phyloP scores from a whole-genome alignment of 1,140 invertebrate species.

The Trigoniulus corallinus region DNA sequence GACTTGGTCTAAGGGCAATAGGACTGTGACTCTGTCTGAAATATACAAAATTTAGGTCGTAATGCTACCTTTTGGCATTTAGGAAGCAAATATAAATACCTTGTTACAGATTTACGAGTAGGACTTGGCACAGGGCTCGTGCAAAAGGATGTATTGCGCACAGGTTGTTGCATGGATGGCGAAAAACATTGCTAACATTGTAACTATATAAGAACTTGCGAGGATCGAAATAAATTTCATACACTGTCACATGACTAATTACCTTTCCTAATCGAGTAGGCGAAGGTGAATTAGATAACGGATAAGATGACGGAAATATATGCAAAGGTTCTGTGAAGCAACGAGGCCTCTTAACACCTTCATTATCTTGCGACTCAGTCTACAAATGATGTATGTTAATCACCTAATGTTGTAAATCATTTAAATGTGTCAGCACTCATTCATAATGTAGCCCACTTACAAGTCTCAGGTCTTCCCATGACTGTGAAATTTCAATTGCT shows the following conservation, averaged over 20 bases:
- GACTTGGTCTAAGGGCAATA: conserved; percentile 56
- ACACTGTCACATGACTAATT: too few species aligned
- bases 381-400: background rate
- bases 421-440: background rate
- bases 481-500: conserved; percentile 76
- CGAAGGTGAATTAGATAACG: conserved; percentile 43
- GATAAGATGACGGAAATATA: conserved; percentile 27
- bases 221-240: background rate
- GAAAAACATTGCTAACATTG: conserved; percentile 44
- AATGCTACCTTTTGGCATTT: background rate
- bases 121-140: conserved; percentile 49
- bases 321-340: conserved; percentile 26
- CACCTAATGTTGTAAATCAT: background rate
- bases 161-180: conserved; percentile 36
- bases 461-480: conserved; percentile 69
- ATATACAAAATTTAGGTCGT: conserved; percentile 4
- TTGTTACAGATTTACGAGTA: conserved; percentile 44
- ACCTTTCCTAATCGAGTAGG: conserved; percentile 31
- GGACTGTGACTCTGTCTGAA: conserved; percentile 53
- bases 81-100: background rate
- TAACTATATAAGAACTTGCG: background rate
- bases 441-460: too few species aligned
- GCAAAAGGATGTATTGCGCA: conserved; percentile 41
- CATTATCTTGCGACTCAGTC: background rate
- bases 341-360: conserved; percentile 15